Evolutionary conservation across 2,888 invertebrate genomes (phyloP), one percentile per base, ranked within the genome.

Genomic region (Hypomecis punctinalis): DNA sequence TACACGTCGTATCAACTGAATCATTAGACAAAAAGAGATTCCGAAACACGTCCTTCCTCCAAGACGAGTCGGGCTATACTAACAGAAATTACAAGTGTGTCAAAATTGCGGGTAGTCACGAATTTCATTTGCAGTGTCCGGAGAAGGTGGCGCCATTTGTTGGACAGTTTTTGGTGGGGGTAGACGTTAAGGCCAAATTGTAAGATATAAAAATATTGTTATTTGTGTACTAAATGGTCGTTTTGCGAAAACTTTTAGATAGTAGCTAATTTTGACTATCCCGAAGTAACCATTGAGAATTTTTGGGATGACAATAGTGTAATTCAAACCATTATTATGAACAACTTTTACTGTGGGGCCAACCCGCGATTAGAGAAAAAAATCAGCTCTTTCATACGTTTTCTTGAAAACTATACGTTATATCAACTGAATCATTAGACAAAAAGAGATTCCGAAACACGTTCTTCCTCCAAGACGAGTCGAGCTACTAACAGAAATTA

Each of bases 121-220:
- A 95, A 74, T 90, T 95, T 0, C 95, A 95, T 74, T 88, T 94
- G 6, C 89, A 89, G 37, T 70, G 90, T 52, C 95, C 95, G 0
- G 94, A 94, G 58, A 75, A 79, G 9, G 78, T 95, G 0, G 94
- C 93, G 0, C 70, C 79, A 0, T 79, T 78, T 72, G 73, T 94
- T 0, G 68, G 70, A 0, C 83, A 83, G 61, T 94, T 94, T 78
- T 68, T 94, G 23, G 36, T 84, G 4, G 69, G 82, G 43, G 87
- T 89, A 5, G 86, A 84, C 69, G 66, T 64, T 5, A 86, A 81
- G 39, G 76, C 88, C 0, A 90, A 87, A 67, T 79, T 90, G 75
- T 86, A 75, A 78, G 33, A 36, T 43, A 46, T 9, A 9, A 51
- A 56, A 10, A 42, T 53, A 39, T 9, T 9, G 39, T 39, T 39